Conservation (phyloP, 2,797 vertebrate species). For the Nyctibius grandis region DNA sequence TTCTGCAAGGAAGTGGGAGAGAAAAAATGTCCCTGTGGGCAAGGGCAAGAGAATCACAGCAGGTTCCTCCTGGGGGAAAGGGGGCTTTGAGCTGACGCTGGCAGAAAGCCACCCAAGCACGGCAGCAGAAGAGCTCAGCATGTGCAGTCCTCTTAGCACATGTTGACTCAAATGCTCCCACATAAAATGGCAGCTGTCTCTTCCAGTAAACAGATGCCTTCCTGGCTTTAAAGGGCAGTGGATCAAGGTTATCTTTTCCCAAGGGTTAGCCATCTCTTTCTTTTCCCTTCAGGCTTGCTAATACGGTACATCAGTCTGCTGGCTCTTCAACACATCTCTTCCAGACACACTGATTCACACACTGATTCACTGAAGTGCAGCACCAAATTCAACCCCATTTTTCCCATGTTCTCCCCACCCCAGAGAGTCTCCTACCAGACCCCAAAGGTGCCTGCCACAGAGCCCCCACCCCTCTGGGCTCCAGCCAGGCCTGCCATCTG, state of each 20-base stretch:
- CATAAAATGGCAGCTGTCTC: slow-evolving; percentile 26
- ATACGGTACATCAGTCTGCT: neutral
- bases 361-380: neutral
- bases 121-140: neutral
- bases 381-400: neutral
- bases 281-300: neutral
- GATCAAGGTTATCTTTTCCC: neutral
- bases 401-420: neutral
- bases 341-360: neutral
- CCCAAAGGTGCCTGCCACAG: neutral
- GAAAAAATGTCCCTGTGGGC: neutral
- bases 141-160: neutral
- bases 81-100: neutral
- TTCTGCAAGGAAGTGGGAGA: neutral
- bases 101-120: neutral
- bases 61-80: neutral
- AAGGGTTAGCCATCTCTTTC: neutral
- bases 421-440: neutral
- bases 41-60: neutral
- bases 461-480: neutral
- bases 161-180: neutral
- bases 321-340: neutral
- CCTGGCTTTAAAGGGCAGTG: neutral
- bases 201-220: neutral
- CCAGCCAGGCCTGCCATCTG: neutral